These are phyloP conservation scores for Mesorhabditis spiculigera DNA, from an alignment of 2,888 invertebrate genomes.

Conservation along the genomic window DNA sequence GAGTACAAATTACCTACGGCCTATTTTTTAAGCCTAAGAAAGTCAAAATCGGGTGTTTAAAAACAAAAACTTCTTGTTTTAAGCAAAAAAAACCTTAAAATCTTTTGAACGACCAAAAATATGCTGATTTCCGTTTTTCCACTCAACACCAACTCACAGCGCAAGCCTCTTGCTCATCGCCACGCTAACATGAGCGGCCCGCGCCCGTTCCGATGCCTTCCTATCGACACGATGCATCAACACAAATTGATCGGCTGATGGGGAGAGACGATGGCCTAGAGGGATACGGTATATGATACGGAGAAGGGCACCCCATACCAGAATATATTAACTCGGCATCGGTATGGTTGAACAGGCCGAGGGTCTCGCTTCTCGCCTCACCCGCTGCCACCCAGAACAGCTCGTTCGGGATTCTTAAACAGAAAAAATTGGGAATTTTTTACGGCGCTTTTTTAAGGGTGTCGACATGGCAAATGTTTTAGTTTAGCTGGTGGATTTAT, in stretches of 20 bases:
- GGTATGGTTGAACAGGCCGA: conserved; percentile 42
- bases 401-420: conserved; percentile 43
- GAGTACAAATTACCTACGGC: too few relatives aligned
- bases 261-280: conserved; percentile 32
- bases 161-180: conserved; percentile 36
- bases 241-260: conserved; percentile 26
- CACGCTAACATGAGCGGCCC: conserved; percentile 13
- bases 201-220: neutral
- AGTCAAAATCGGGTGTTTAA: too few relatives aligned
- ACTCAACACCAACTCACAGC: conserved; percentile 15
- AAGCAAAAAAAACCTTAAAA: too few relatives aligned
- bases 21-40: too few relatives aligned
- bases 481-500: too few relatives aligned
- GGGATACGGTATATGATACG: neutral
- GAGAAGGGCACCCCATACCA: conserved; percentile 7
- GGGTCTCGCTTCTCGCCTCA: conserved; percentile 48
- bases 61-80: too few relatives aligned
- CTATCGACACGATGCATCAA: conserved; percentile 27
- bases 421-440: conserved; percentile 15
- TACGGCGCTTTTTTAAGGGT: neutral
- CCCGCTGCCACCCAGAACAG: conserved; percentile 43
- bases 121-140: too few relatives aligned
- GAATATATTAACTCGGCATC: conserved; percentile 39
- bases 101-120: too few relatives aligned
- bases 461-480: too few relatives aligned